phyloP scores from a whole-genome alignment of 2,888 invertebrate genomes.

The Napeogenes sylphis region DNA sequence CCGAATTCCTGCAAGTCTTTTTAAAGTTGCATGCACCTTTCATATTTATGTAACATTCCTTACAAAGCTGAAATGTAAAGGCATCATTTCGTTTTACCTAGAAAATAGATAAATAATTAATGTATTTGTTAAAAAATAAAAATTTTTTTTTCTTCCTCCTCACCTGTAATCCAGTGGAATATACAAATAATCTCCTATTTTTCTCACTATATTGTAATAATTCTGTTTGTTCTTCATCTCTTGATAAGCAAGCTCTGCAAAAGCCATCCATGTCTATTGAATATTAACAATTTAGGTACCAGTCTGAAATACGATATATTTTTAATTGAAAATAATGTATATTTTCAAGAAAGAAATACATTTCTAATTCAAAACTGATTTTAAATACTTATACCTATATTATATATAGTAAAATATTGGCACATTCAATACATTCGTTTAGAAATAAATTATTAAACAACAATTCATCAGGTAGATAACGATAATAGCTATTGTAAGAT shows the following conservation, averaged over 20 bases:
- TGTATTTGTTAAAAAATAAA: conserved; percentile 4
- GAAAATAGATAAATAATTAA: conserved; percentile 22
- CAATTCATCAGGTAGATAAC: no score
- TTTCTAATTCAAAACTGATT: no score
- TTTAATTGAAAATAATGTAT: no score
- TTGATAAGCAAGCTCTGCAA: conserved; percentile 65
- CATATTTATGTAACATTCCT: conserved; percentile 61
- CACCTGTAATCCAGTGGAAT: conserved; percentile 68
- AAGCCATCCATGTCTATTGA: conserved; percentile 50
- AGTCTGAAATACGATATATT: no score
- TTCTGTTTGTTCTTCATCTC: conserved; percentile 52
- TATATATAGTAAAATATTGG: no score
- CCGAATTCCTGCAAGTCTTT: conserved; percentile 64
- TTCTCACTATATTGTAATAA: conserved; percentile 62
- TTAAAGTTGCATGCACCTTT: conserved; percentile 66
- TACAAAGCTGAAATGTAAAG: conserved; percentile 66
- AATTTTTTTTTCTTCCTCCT: conserved; percentile 2
- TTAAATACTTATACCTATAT: no score
- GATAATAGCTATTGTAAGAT: no score
- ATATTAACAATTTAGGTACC: not conserved
- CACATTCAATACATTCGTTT: no score
- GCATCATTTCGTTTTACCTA: conserved; percentile 65
- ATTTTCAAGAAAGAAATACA: no score
- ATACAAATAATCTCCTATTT: conserved; percentile 61
- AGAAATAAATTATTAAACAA: no score